Conservation (phyloP, 64 coral and sea anemone species). For the Stylophora pistillata region DNA sequence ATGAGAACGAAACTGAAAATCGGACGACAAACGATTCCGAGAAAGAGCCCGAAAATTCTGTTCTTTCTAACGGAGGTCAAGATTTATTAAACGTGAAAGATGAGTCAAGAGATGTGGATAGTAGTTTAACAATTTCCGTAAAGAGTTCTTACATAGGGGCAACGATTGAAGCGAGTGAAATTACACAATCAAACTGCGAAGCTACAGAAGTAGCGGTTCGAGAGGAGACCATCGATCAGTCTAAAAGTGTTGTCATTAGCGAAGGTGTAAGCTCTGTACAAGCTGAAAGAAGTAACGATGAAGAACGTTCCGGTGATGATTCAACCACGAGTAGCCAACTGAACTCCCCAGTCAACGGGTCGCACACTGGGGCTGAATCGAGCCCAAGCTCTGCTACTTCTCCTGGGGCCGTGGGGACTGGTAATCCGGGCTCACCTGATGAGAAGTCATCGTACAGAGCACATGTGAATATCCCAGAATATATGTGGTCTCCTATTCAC, state of each 20-base stretch:
- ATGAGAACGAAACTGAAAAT: neutral
- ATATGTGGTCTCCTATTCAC: constrained; percentile 93
- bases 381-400: constrained; percentile 29
- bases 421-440: constrained; percentile 25
- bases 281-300: neutral
- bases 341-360: neutral
- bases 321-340: constrained; percentile 13
- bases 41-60: neutral
- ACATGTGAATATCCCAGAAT: constrained; percentile 93
- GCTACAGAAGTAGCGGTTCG: neutral
- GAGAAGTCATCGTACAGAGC: constrained; percentile 64
- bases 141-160: constrained; percentile 87
- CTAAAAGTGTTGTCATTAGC: neutral
- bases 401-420: constrained; percentile 25
- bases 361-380: neutral
- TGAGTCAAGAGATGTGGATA: constrained; percentile 72
- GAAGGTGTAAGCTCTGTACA: neutral
- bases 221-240: neutral
- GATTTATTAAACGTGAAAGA: constrained; percentile 60
- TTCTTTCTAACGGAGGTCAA: neutral
- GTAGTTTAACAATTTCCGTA: constrained; percentile 67
- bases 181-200: neutral
- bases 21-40: neutral
- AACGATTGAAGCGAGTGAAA: constrained; percentile 4
- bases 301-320: neutral